A percentile compares a stretch with the other conserved stretches of the same genome.
Evolutionary conservation across 2,797 vertebrate genomes (phyloP).

Genomic region (Heliangelus exortis): DNA sequence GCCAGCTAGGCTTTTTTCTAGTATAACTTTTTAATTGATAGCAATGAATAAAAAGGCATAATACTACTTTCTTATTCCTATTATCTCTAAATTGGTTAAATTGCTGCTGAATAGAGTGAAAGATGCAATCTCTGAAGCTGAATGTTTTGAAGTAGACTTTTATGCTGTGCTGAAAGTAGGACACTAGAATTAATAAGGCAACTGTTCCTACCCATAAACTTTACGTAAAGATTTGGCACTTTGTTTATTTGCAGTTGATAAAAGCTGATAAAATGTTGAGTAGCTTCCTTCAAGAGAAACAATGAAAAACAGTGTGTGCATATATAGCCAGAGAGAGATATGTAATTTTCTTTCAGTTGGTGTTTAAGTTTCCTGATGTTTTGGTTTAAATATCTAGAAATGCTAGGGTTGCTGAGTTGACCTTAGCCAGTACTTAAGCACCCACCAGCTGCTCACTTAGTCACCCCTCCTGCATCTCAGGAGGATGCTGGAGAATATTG

Average conservation of each 20-base stretch:
- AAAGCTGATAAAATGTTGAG: not conserved
- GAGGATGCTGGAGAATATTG: not conserved
- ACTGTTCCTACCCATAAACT: not conserved
- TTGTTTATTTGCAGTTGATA: not conserved
- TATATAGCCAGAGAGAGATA: not conserved
- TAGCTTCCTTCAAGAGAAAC: not conserved
- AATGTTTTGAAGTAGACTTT: not conserved
- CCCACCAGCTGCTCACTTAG: not conserved
- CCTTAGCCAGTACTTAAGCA: not conserved
- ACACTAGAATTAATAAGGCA: slow-evolving; percentile 7
- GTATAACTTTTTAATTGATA: not conserved
- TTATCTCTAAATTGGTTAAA: slow-evolving; percentile 19
- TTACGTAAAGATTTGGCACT: not conserved
- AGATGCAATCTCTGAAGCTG: not conserved
- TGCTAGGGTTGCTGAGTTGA: not conserved
- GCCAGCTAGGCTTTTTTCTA: not conserved
- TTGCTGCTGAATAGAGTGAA: not conserved
- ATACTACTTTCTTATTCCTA: not conserved
- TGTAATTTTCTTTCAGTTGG: not conserved
- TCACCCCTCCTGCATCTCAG: rapidly evolving
- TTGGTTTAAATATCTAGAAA: not conserved
- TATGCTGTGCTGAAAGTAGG: not conserved
- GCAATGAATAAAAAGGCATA: not conserved
- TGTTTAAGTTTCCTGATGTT: not conserved
- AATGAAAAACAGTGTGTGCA: not conserved